These are phyloP conservation scores for Agrypnia vestita DNA, from an alignment of 1,140 invertebrate genomes.

Conservation along the genomic window DNA sequence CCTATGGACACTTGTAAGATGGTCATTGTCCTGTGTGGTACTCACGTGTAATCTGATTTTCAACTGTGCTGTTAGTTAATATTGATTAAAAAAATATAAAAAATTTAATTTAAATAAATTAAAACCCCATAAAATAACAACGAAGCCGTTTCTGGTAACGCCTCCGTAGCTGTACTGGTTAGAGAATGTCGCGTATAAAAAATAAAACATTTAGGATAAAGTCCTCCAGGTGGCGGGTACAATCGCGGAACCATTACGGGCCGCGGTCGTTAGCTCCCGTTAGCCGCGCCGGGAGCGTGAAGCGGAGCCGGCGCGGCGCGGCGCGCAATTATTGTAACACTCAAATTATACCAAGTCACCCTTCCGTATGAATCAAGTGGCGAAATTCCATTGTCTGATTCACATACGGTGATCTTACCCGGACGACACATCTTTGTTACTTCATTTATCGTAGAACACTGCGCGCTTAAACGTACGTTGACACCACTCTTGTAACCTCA, in stretches of 20 bases:
- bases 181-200: too few relatives aligned
- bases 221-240: not conserved
- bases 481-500: not conserved
- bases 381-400: slow-evolving; percentile 17
- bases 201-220: too few relatives aligned
- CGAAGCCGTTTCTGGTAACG: too few relatives aligned
- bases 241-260: not conserved
- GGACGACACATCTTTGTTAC: not conserved
- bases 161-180: too few relatives aligned
- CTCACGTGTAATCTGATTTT: too few relatives aligned
- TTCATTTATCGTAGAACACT: not conserved
- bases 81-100: too few relatives aligned
- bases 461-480: not conserved
- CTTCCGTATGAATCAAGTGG: slow-evolving; percentile 17
- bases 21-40: too few relatives aligned
- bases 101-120: too few relatives aligned
- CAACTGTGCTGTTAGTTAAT: too few relatives aligned
- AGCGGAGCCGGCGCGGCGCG: slow-evolving; percentile 39
- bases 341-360: slow-evolving; percentile 41
- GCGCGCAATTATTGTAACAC: slow-evolving; percentile 19
- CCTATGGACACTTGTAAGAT: too few relatives aligned
- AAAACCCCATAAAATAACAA: too few relatives aligned
- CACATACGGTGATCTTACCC: slow-evolving; percentile 14
- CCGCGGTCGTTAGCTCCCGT: slow-evolving; percentile 39
- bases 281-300: slow-evolving; percentile 28